Evolutionary conservation across 2,888 invertebrate species (phyloP), one percentile per base, ranked within the genome.

Genomic region (Dendrolimus houi): DNA sequence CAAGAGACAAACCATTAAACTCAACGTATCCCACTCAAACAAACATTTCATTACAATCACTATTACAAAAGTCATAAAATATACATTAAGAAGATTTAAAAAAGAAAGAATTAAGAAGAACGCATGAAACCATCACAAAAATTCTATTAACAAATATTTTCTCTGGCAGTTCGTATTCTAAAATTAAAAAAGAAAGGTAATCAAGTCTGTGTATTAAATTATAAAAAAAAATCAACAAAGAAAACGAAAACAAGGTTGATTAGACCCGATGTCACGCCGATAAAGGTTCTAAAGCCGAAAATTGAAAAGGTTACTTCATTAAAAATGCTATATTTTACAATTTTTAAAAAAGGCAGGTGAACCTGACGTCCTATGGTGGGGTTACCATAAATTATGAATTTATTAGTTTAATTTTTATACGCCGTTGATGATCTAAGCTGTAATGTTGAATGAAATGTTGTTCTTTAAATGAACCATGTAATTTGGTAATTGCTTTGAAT

Each of bases 221-320:
- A 79, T 77, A 71, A 73, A 71, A 74, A 71, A 68, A 62, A 67
- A 70, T 75, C 69, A 77, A 71, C 17, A 17, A 17, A 1, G 2
- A 29, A 72, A 73, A 66, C 67, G 69, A 75, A 75, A 77, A 81
- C 77, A 79, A 80, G 79, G 78, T 75, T 85, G 87, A 88, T 90
- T 86, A 87, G 78, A 79, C 71, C 77, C 80, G 90, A 90, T 90
- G 88, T 89, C 86, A 85, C 90, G 87, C 90, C 86, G 90, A 90
- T 90, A 89, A 84, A 83, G 74, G 77, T 75, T 76, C 74, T 84
- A 87, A 81, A 84, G 77, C 77, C 83, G 84, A 86, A 89, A 90
- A 90, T 89, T 90, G 88, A 89, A 89, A 89, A 85, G 81, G 88
- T 79, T 78, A 76, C 74, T 79, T 86, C 85, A 90, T 90, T 89